Evolutionary conservation across 2,797 vertebrate genomes (phyloP).

Genomic region (Molossus molossus): DNA sequence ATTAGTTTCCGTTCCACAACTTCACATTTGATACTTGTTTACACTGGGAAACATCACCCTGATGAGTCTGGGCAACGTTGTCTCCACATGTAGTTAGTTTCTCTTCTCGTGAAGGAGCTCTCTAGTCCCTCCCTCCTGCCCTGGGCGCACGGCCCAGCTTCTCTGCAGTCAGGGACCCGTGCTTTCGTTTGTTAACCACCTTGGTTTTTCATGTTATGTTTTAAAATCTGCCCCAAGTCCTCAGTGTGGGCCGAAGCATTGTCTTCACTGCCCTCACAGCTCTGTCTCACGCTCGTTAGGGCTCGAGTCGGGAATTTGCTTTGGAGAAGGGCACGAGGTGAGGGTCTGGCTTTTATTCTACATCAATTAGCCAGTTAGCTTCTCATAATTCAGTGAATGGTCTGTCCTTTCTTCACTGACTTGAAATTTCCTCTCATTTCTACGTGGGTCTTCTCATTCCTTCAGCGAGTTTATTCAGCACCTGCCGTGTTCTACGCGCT

Average conservation of each 20-base stretch:
- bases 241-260: background rate
- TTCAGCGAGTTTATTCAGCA: background rate
- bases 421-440: background rate
- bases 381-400: too few relatives aligned
- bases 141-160: too few relatives aligned
- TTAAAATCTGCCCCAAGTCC: background rate
- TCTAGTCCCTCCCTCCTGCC: too few relatives aligned
- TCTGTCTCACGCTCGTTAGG: background rate
- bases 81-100: too few relatives aligned
- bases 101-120: too few relatives aligned
- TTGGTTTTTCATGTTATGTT: background rate
- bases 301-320: background rate
- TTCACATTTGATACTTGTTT: background rate
- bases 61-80: too few relatives aligned
- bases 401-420: background rate
- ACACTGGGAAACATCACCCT: too few relatives aligned
- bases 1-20: accelerated
- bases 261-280: background rate
- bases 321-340: background rate
- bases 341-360: background rate
- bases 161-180: too few relatives aligned
- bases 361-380: background rate
- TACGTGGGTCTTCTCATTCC: background rate
- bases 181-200: too few relatives aligned
- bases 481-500: background rate